Conservation (phyloP, 2,113 vertebrate species). For the Aspiorhynchus laticeps region DNA sequence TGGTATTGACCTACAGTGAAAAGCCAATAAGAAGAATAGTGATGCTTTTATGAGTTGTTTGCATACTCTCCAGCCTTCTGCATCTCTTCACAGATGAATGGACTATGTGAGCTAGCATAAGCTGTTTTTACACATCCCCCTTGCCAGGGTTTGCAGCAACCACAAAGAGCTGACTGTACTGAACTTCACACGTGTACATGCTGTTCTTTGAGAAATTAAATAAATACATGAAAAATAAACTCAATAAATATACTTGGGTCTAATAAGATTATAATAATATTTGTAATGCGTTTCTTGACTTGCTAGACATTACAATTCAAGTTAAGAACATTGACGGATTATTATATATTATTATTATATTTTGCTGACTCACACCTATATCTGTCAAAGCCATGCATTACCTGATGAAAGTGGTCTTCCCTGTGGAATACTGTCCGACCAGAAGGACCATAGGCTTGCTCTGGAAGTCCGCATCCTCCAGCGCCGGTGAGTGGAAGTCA, state of each 20-base stretch:
- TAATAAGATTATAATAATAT: neutral
- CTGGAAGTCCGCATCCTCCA: constrained; percentile 80
- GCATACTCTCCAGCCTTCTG: neutral
- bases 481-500: constrained; percentile 80
- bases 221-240: neutral
- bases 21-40: constrained; percentile 3
- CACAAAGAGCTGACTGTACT: constrained; percentile 41
- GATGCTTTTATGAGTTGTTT: constrained; percentile 15
- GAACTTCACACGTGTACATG: neutral
- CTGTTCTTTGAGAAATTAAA: neutral
- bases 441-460: constrained; percentile 82
- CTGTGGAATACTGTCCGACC: constrained; percentile 81
- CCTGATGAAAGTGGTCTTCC: constrained; percentile 83
- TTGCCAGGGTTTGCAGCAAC: neutral
- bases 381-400: constrained; percentile 42
- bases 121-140: neutral
- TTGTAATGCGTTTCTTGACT: neutral
- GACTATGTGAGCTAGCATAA: constrained; percentile 10
- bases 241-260: neutral
- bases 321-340: neutral
- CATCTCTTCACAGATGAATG: constrained; percentile 19
- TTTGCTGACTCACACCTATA: neutral
- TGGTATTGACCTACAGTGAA: neutral
- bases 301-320: neutral
- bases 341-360: too few relatives aligned